These are phyloP conservation scores for Cosmia pyralina DNA, from an alignment of 2,888 invertebrate genomes.

Conservation along the genomic window DNA sequence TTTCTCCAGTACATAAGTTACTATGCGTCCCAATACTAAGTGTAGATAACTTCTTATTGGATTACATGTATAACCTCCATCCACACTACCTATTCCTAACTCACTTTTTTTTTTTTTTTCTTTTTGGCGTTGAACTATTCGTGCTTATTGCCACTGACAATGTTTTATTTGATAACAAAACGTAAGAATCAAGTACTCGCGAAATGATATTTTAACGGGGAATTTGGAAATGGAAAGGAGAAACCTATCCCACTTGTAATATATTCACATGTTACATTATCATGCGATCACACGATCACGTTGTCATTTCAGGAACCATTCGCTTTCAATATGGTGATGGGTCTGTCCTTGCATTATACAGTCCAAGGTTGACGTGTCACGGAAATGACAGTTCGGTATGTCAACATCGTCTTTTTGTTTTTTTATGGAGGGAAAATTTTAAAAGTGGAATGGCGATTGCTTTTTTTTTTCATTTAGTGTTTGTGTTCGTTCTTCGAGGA, in stretches of 20 bases:
- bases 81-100: conserved; percentile 23
- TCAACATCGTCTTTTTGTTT: conserved; percentile 28
- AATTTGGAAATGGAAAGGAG: too few relatives aligned
- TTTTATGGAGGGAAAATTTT: conserved; percentile 30
- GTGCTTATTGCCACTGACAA: too few relatives aligned
- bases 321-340: conserved; percentile 55
- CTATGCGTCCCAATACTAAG: background rate
- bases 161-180: too few relatives aligned
- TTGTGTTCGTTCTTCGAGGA: background rate
- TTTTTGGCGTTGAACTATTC: too few relatives aligned
- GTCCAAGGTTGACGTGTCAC: conserved; percentile 52
- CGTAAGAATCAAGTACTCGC: too few relatives aligned
- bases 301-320: conserved; percentile 48
- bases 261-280: conserved; percentile 44
- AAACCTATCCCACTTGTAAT: conserved; percentile 34
- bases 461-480: background rate
- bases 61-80: conserved; percentile 22
- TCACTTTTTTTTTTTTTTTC: too few relatives aligned
- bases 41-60: conserved; percentile 14
- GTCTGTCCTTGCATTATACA: conserved; percentile 52
- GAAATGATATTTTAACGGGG: too few relatives aligned
- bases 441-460: conserved; percentile 11
- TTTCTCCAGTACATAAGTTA: background rate
- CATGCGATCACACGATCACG: conserved; percentile 58
- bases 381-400: conserved; percentile 54